A percentile compares a stretch with the other conserved stretches of the same genome.
These are phyloP conservation scores for Crematogaster levior DNA, from an alignment of 2,888 invertebrate genomes.

Conservation along the genomic window DNA sequence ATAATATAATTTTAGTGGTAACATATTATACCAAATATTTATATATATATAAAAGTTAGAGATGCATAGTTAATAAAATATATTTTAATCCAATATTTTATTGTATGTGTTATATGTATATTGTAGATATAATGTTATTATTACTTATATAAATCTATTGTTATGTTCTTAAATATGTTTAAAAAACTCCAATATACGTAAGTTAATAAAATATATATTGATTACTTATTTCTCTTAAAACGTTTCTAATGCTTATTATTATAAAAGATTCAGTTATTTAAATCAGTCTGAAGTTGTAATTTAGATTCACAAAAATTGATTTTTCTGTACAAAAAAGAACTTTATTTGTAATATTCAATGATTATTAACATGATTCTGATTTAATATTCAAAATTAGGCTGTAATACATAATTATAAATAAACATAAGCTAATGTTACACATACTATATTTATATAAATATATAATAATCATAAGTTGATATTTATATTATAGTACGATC, in stretches of 20 bases:
- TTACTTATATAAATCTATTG: background rate
- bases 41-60: background rate
- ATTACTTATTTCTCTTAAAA: background rate
- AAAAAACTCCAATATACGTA: conserved; percentile 4
- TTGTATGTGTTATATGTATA: conserved; percentile 6
- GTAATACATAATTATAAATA: conserved; percentile 2
- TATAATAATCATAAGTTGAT: background rate
- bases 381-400: conserved; percentile 17
- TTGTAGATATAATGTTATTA: background rate
- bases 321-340: background rate
- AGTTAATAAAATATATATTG: conserved; percentile 5
- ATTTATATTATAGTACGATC: background rate
- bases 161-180: background rate
- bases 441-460: background rate
- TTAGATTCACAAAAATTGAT: background rate
- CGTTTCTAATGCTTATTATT: background rate
- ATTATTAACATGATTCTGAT: background rate
- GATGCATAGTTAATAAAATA: conserved; percentile 31
- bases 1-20: background rate
- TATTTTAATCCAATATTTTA: conserved; percentile 36
- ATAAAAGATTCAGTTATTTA: conserved; percentile 3
- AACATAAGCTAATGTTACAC: background rate
- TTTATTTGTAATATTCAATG: background rate
- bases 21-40: conserved; percentile 31
- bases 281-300: background rate